A percentile compares a stretch with the other conserved stretches of the same genome.
Conservation (phyloP, 2,797 vertebrate species). For the Gephyroberyx darwinii region DNA sequence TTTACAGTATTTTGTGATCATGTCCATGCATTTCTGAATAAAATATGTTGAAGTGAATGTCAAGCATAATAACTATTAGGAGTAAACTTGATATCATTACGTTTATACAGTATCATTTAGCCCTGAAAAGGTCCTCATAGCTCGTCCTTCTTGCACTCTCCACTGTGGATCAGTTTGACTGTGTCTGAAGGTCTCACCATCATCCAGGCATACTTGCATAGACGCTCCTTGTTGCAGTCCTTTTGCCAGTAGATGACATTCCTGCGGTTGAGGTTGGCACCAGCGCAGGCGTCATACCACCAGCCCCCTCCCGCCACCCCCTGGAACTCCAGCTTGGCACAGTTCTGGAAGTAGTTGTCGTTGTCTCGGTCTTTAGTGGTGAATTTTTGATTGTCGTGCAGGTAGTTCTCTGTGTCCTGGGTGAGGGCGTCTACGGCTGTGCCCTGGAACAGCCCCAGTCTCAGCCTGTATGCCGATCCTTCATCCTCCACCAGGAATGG, state of each 20-base stretch:
- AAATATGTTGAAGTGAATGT: conserved; percentile 63
- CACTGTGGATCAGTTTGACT: conserved; percentile 66
- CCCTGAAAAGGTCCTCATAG: conserved; percentile 65
- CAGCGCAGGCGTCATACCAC: conserved; percentile 89
- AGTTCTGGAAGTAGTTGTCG: conserved; percentile 89
- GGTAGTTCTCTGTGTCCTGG: conserved; percentile 87
- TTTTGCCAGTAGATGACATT: conserved; percentile 90
- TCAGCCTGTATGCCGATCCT: conserved; percentile 80
- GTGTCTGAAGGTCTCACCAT: conserved; percentile 83
- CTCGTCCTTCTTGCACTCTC: conserved; percentile 79
- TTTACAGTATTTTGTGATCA: conserved; percentile 69
- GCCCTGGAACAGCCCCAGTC: conserved; percentile 87
- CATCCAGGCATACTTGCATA: conserved; percentile 90
- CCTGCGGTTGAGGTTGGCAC: conserved; percentile 87
- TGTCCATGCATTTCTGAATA: conserved; percentile 71
- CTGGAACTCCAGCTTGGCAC: conserved; percentile 85
- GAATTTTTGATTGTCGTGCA: conserved; percentile 91
- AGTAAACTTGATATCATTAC: neutral
- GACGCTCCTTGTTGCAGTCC: conserved; percentile 84
- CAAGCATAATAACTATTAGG: neutral
- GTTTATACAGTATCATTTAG: neutral
- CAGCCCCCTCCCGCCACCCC: conserved; percentile 85
- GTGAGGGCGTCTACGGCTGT: conserved; percentile 85
- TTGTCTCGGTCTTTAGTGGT: conserved; percentile 90
- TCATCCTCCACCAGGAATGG: conserved; percentile 85